These are phyloP conservation scores for Cryptus armator DNA, from an alignment of 2,888 invertebrate species.

Conservation along the genomic window DNA sequence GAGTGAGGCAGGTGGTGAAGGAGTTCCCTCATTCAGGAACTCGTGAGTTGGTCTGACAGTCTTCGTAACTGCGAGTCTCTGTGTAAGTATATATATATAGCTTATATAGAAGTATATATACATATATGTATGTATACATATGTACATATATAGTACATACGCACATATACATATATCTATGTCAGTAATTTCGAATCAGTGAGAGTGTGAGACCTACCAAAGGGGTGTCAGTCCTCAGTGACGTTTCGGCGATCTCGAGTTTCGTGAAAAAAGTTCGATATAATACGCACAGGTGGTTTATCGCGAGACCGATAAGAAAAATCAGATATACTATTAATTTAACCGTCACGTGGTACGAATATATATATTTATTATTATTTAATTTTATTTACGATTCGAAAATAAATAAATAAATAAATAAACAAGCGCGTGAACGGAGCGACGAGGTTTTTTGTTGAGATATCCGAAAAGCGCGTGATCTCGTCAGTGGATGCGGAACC, in stretches of 20 bases:
- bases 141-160: conserved; percentile 2
- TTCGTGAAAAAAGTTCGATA: conserved; percentile 7
- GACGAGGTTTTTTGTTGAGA: neutral
- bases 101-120: conserved; percentile 2
- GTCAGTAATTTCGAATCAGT: conserved; percentile 30
- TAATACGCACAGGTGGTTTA: conserved; percentile 15
- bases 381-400: neutral
- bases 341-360: neutral
- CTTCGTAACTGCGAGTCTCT: neutral
- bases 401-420: neutral
- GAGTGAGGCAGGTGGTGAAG: conserved; percentile 36
- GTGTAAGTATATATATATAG: conserved; percentile 14
- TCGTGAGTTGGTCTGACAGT: conserved; percentile 34
- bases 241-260: conserved; percentile 34
- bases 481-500: conserved; percentile 14
- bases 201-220: conserved; percentile 54
- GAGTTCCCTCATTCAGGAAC: conserved; percentile 37
- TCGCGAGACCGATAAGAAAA: neutral
- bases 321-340: neutral
- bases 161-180: conserved; percentile 7
- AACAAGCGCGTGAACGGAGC: neutral
- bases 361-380: neutral
- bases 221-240: conserved; percentile 46
- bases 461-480: conserved; percentile 3
- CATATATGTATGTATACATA: neutral